Evolutionary conservation across 1,140 invertebrate genomes (phyloP).

Genomic region (Drosophila ercepeae): DNA sequence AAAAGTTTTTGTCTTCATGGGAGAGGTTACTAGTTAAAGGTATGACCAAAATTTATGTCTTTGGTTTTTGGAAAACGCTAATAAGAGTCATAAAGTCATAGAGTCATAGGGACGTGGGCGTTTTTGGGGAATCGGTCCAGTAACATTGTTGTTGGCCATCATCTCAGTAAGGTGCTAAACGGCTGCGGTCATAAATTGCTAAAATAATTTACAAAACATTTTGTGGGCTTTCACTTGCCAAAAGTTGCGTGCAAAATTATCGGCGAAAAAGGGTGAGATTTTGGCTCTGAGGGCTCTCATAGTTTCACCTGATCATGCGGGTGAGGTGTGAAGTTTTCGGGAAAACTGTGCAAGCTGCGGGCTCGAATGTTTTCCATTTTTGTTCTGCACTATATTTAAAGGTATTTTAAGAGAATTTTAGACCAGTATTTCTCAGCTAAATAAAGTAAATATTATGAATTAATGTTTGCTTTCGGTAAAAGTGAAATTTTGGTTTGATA

Average conservation of each 20-base stretch:
- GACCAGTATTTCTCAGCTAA: not conserved
- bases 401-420: not conserved
- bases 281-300: constrained; percentile 1
- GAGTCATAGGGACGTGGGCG: not conserved
- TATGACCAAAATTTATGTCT: not conserved
- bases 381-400: not conserved
- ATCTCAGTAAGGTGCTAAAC: constrained; percentile 61
- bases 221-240: constrained; percentile 65
- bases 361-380: not conserved
- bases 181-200: constrained; percentile 63
- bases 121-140: constrained; percentile 15
- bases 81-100: constrained; percentile 21
- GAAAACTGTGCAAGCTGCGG: constrained; percentile 20
- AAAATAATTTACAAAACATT: constrained; percentile 47
- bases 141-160: constrained; percentile 25
- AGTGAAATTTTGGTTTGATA: not conserved
- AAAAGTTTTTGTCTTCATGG: constrained; percentile 9
- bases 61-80: constrained; percentile 28
- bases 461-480: not conserved
- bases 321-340: constrained; percentile 30
- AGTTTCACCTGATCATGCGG: constrained; percentile 42
- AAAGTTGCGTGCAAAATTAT: constrained; percentile 62
- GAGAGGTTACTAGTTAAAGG: not conserved
- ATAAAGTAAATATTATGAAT: too few species aligned
- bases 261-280: constrained; percentile 27